Evolutionary conservation across 2,797 vertebrate genomes (phyloP), one percentile per base, ranked within the genome.

Genomic region (Nyctalus aviator): DNA sequence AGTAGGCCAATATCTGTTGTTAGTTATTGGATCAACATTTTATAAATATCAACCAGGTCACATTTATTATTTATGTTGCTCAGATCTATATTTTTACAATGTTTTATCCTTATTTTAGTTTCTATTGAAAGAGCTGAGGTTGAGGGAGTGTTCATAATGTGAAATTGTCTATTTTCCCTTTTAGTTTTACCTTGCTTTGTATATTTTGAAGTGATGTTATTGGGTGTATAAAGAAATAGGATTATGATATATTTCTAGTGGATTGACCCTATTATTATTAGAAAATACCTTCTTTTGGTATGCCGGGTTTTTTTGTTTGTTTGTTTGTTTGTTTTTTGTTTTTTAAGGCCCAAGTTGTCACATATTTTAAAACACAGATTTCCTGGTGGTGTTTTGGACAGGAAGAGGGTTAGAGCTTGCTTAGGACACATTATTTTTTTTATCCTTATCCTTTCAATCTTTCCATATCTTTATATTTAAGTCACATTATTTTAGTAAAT

Each of bases 231-330:
- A 21, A 64, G 20, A 41, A 20, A 57, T 20, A 83, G 9, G 32
- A 73, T 64, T 64, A 21, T 90, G 41, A 41, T 90, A 73, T 23
- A 32, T 64, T 83, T 90, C 13, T 48, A 88, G 75, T 88, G 75
- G 48, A 44, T 44, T 78, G 48, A 57, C 46, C 20, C 14, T 78
- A 68, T 68, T 82, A n/a, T 41, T 41, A 69, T 59, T 59, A 59
- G 37, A 35, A 62, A 73, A 83, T 64, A 44, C 27, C 69, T 73
- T 83, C 32, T 25, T 53, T 75, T 62, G 27, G 12, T 27, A 11
- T 83, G 17, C 2, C 3, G 15, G 14, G 41, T 78, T 12, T 48
- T 50, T 77, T 9, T 50, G 50, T 50, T 5, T 50, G 13, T 6
- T 6, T 44, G 41, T 44, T 32, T 50, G 48, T 50, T 5, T 50